Conservation (phyloP, 92 coral and sea anemone species). For the Bergia puertoricense region DNA sequence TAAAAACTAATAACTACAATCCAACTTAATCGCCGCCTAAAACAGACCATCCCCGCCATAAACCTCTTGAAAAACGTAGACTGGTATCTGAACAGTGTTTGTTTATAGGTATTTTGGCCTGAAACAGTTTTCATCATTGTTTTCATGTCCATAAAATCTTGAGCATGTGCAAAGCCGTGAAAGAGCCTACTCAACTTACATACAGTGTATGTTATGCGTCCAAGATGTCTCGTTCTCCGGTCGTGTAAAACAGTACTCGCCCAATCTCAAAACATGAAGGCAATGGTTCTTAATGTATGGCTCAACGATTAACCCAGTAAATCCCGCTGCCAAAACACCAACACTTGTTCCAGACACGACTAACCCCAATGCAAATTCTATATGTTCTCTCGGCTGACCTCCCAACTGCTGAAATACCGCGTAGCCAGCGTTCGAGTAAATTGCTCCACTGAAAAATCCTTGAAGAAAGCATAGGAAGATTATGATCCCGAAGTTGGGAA, state of each 20-base stretch:
- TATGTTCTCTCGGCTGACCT: conserved; percentile 12
- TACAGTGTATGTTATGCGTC: conserved; percentile 32
- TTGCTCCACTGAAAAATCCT: conserved; percentile 32
- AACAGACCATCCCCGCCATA: too few species aligned
- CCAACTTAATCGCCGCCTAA: too few species aligned
- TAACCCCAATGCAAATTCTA: conserved; percentile 27
- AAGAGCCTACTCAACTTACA: neutral
- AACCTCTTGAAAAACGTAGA: too few species aligned
- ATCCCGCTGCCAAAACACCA: conserved; percentile 28
- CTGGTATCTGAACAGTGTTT: too few species aligned
- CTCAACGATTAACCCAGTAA: conserved; percentile 21
- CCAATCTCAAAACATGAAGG: neutral
- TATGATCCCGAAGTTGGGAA: conserved; percentile 14
- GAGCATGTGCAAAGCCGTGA: too few species aligned
- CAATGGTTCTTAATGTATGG: conserved; percentile 37
- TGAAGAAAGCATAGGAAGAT: conserved; percentile 1
- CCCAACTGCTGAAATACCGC: conserved; percentile 16
- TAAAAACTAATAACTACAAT: too few species aligned
- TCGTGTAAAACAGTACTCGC: conserved; percentile 37
- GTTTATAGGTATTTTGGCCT: too few species aligned
- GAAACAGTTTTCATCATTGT: too few species aligned
- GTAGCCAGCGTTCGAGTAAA: conserved; percentile 16
- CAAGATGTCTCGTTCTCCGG: conserved; percentile 15
- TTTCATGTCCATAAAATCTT: too few species aligned
- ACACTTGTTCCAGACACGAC: conserved; percentile 19